phyloP scores from a whole-genome alignment of 2,113 vertebrate species.

The Speoplatyrhinus poulsoni region DNA sequence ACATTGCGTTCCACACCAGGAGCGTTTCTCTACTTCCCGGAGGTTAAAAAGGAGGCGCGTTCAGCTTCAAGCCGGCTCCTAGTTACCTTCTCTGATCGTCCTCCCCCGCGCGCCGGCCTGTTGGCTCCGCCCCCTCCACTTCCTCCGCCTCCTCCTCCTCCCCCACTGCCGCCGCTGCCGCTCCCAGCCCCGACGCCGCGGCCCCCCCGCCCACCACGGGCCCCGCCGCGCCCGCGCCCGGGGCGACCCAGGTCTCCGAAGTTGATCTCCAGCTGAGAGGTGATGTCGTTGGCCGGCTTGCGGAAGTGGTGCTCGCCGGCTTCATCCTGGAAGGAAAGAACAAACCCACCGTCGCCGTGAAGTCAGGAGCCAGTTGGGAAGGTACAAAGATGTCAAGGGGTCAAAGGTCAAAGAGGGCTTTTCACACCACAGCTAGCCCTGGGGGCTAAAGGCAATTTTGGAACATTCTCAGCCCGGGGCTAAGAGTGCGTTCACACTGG shows the following conservation, averaged over 20 bases:
- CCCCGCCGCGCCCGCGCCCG: slow-evolving; percentile 91
- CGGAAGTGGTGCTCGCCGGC: slow-evolving; percentile 95
- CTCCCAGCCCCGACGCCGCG: slow-evolving; percentile 76
- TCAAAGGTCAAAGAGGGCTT: too few relatives aligned
- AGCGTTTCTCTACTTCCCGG: background rate
- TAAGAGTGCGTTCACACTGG: too few relatives aligned
- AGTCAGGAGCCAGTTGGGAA: background rate
- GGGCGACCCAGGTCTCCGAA: slow-evolving; percentile 97
- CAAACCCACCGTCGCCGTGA: background rate
- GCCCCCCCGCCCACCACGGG: slow-evolving; percentile 88
- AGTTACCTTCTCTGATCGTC: slow-evolving; percentile 92
- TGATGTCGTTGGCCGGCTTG: slow-evolving; percentile 98
- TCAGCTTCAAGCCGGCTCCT: slow-evolving; percentile 1
- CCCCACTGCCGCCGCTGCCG: slow-evolving; percentile 92
- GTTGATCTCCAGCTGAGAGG: slow-evolving; percentile 98
- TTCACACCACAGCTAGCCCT: too few relatives aligned
- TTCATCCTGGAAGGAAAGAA: slow-evolving; percentile 82
- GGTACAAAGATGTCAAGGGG: background rate
- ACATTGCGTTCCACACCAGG: too few relatives aligned
- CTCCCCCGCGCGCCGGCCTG: slow-evolving; percentile 86
- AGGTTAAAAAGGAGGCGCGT: background rate
- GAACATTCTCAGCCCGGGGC: too few relatives aligned
- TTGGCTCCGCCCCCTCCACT: slow-evolving; percentile 76
- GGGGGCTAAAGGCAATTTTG: too few relatives aligned
- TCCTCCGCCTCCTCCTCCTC: slow-evolving; percentile 88